Evolutionary conservation across 2,113 vertebrate species (phyloP).

Genomic region (Megaceryle torquata): DNA sequence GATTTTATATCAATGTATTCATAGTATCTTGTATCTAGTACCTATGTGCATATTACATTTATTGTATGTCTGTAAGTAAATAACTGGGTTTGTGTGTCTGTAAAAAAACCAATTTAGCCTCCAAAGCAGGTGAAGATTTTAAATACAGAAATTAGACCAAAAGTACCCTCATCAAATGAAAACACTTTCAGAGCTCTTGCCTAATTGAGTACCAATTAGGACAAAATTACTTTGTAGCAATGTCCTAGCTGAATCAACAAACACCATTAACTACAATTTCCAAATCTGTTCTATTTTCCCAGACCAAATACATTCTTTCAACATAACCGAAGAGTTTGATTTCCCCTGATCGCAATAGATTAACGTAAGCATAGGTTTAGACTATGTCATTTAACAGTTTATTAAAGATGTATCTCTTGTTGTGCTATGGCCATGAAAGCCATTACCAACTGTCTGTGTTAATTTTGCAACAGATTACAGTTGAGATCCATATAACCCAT

Average conservation of each 20-base stretch:
- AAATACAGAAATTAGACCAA: not conserved
- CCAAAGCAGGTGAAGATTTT: not conserved
- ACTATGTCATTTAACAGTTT: not conserved
- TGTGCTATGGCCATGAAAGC: not conserved
- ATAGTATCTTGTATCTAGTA: not conserved
- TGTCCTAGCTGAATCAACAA: not conserved
- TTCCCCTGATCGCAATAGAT: slow-evolving; percentile 2
- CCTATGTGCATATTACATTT: not conserved
- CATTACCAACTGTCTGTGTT: not conserved
- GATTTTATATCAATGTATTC: not conserved
- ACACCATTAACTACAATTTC: not conserved
- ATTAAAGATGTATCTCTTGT: not conserved
- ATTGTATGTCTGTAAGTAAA: not conserved
- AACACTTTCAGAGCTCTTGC: not conserved
- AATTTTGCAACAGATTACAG: slow-evolving; percentile 7
- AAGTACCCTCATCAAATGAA: not conserved
- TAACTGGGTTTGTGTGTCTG: not conserved
- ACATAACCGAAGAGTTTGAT: rapidly evolving
- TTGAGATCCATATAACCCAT: not conserved
- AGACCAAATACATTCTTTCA: not conserved
- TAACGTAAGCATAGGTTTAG: not conserved
- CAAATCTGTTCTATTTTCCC: not conserved
- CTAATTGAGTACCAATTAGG: not conserved
- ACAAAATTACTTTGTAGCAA: not conserved
- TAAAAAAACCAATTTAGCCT: not conserved